A percentile compares a stretch with the other conserved stretches of the same genome.
phyloP scores from a whole-genome alignment of 2,888 invertebrate species.

The Kryphioiulus occultus region DNA sequence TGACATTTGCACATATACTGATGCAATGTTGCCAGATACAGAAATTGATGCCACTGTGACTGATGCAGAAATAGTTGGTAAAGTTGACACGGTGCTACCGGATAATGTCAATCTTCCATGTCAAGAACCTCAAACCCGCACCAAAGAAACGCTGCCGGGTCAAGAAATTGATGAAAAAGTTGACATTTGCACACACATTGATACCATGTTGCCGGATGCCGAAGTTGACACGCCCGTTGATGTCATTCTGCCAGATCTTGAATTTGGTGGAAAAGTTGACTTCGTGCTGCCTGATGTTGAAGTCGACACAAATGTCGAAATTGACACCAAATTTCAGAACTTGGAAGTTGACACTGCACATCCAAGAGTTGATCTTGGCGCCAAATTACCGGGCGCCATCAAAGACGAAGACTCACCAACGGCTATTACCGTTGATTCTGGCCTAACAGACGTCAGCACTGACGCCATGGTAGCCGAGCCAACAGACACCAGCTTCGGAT shows the following conservation, averaged over 20 bases:
- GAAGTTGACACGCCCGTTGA: not conserved
- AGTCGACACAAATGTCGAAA: not conserved
- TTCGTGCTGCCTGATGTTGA: not conserved
- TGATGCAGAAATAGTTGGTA: not conserved
- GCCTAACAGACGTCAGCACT: not conserved
- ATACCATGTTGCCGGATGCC: not conserved
- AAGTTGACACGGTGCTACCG: not conserved
- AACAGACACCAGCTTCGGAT: too few species aligned
- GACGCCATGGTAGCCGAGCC: not conserved
- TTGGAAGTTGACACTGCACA: not conserved
- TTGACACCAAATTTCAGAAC: not conserved
- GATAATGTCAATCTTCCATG: too few species aligned
- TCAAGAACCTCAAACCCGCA: too few species aligned
- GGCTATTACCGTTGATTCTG: not conserved
- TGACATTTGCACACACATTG: too few species aligned
- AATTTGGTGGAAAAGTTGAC: not conserved
- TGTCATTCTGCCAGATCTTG: not conserved
- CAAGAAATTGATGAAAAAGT: too few species aligned
- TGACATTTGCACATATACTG: too few species aligned
- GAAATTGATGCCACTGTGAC: not conserved
- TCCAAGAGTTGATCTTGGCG: too few species aligned
- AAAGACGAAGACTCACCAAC: too few species aligned
- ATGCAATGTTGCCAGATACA: not conserved
- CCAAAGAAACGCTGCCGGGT: not conserved
- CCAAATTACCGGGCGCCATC: not conserved